A percentile compares a stretch with the other conserved stretches of the same genome.
Conservation (phyloP, 2,113 vertebrate genomes). For the Labrus mixtus region DNA sequence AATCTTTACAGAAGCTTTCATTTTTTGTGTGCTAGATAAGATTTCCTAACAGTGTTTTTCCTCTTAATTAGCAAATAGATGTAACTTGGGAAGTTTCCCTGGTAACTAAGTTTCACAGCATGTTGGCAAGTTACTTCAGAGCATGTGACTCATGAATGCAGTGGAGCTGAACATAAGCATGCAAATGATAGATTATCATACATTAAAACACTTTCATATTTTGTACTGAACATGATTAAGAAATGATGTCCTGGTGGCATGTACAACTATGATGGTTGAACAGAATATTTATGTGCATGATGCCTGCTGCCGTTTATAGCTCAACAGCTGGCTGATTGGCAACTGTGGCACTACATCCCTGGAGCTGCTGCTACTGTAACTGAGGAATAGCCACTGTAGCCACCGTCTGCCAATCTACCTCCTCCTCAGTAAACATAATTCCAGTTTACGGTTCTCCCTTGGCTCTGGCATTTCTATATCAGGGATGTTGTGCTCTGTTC, state of each 20-base stretch:
- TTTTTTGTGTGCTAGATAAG: background rate
- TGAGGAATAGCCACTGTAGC: constrained; percentile 47
- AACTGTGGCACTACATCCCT: constrained; percentile 12
- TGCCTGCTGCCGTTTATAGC: constrained; percentile 49
- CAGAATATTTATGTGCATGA: constrained; percentile 5
- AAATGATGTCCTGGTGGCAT: background rate
- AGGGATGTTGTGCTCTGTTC: constrained; percentile 14
- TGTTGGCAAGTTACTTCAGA: background rate
- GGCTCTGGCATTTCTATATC: constrained; percentile 29
- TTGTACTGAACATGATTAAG: background rate
- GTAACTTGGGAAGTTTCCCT: background rate
- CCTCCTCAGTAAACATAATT: constrained; percentile 45
- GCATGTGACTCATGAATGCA: background rate
- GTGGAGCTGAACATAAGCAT: background rate
- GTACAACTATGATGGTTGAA: background rate
- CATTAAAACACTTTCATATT: background rate
- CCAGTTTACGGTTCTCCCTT: constrained; percentile 30
- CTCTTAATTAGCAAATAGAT: background rate
- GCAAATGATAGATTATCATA: background rate
- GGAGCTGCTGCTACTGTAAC: constrained; percentile 38
- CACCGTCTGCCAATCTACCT: constrained; percentile 28
- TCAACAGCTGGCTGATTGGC: constrained; percentile 51
- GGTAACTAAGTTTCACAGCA: background rate
- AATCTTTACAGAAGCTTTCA: too few species aligned
- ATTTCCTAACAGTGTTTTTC: background rate